Evolutionary conservation across 1,140 invertebrate genomes (phyloP).

Genomic region (Lycorma delicatula): DNA sequence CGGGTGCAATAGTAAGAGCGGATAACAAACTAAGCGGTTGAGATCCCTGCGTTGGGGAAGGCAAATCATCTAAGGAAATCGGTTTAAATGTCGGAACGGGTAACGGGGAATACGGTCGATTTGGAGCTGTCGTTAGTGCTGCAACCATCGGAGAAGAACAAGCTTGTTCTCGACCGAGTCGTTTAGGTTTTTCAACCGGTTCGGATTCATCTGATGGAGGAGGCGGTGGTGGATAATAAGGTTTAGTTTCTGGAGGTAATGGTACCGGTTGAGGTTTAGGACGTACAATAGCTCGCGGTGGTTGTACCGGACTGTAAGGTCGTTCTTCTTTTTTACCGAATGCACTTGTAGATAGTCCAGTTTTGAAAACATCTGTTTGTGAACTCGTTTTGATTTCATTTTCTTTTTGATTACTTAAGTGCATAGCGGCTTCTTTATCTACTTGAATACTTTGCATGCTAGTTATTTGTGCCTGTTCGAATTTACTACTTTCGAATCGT

Average conservation of each 20-base stretch:
- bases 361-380: too few relatives aligned
- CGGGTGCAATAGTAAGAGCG: constrained; percentile 22
- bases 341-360: too few relatives aligned
- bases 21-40: constrained; percentile 16
- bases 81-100: constrained; percentile 18
- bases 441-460: too few relatives aligned
- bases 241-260: constrained; percentile 21
- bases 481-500: too few relatives aligned
- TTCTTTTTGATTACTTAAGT: too few relatives aligned
- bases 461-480: too few relatives aligned
- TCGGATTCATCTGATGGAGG: constrained; percentile 11
- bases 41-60: constrained; percentile 5
- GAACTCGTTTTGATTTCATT: too few relatives aligned
- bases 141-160: constrained; percentile 47
- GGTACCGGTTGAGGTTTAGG: constrained; percentile 12
- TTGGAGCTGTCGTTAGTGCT: constrained; percentile 57
- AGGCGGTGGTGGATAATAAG: constrained; percentile 16
- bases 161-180: constrained; percentile 20
- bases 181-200: not conserved
- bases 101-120: constrained; percentile 46
- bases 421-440: too few relatives aligned
- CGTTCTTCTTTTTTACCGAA: not conserved
- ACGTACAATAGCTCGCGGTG: not conserved
- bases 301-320: not conserved
- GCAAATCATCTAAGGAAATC: not conserved